phyloP scores from a whole-genome alignment of 92 coral and sea anemone species.

The Paramuricea clavata region DNA sequence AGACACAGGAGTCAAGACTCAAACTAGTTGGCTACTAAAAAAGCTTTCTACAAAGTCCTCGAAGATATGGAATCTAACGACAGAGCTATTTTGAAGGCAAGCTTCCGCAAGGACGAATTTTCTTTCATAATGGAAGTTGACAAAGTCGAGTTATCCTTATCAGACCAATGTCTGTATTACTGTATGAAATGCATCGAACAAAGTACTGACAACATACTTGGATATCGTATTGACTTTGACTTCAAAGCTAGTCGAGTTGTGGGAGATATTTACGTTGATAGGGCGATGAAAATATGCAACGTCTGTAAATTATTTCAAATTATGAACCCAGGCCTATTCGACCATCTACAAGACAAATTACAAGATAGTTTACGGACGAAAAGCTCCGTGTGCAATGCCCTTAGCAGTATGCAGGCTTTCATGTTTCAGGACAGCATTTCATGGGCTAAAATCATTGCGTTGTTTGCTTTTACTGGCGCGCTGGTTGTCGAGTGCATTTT shows the following conservation, averaged over 20 bases:
- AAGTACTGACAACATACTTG: constrained; percentile 15
- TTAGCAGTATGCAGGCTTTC: constrained; percentile 80
- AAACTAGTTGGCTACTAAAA: too few relatives aligned
- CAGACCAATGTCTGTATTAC: constrained; percentile 22
- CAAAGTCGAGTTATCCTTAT: neutral
- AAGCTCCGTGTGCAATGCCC: constrained; percentile 72
- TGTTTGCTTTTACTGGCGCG: constrained; percentile 91
- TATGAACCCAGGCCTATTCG: constrained; percentile 24
- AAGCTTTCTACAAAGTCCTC: too few relatives aligned
- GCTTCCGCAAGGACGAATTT: neutral
- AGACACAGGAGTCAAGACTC: too few relatives aligned
- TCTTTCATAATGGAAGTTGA: neutral
- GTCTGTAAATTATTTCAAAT: constrained; percentile 26
- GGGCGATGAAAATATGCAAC: constrained; percentile 24
- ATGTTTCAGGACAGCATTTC: constrained; percentile 88
- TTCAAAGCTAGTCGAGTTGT: constrained; percentile 20
- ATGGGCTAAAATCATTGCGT: constrained; percentile 88
- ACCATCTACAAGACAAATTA: constrained; percentile 25
- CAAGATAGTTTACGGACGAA: neutral
- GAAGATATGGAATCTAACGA: neutral
- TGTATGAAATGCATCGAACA: constrained; percentile 36
- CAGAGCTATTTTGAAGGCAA: constrained; percentile 16
- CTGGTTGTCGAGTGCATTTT: constrained; percentile 84
- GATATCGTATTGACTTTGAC: constrained; percentile 1
- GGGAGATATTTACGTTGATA: neutral